A percentile compares a stretch with the other conserved stretches of the same genome.
Conservation (phyloP, 2,888 invertebrate genomes). For the Onchidella celtica region DNA sequence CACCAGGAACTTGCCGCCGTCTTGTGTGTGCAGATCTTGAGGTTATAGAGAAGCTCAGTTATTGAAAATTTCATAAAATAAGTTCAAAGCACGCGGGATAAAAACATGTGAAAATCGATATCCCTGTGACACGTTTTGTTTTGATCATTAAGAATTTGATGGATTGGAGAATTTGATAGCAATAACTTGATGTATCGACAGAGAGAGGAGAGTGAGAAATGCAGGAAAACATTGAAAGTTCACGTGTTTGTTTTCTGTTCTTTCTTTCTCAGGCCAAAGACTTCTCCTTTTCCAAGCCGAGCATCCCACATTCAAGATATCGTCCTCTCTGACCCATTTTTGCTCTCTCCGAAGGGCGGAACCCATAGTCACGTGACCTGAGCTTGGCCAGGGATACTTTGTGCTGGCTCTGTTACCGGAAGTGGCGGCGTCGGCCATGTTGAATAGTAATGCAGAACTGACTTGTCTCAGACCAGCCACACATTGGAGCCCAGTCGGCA, state of each 20-base stretch:
- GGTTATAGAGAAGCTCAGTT: too few relatives aligned
- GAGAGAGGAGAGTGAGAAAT: too few relatives aligned
- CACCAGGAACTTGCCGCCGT: too few relatives aligned
- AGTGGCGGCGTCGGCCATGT: too few relatives aligned
- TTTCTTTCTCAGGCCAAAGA: neutral
- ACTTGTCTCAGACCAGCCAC: neutral
- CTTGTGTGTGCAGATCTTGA: too few relatives aligned
- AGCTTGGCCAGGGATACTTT: neutral
- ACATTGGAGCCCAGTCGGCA: neutral
- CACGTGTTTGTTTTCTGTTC: neutral
- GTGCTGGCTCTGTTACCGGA: neutral
- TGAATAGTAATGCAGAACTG: neutral
- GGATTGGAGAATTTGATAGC: too few relatives aligned
- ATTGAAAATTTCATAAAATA: too few relatives aligned
- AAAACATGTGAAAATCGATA: too few relatives aligned
- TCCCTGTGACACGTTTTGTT: too few relatives aligned
- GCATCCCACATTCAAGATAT: neutral
- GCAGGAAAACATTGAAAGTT: neutral
- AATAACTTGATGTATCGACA: too few relatives aligned
- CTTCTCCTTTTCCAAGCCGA: neutral
- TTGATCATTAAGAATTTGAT: too few relatives aligned
- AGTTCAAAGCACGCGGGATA: too few relatives aligned
- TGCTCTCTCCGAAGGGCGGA: neutral
- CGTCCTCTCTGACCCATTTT: neutral
- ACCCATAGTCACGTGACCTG: neutral